Evolutionary conservation across 2,888 invertebrate genomes (phyloP).

Genomic region (Carpatolechia fugitivella): DNA sequence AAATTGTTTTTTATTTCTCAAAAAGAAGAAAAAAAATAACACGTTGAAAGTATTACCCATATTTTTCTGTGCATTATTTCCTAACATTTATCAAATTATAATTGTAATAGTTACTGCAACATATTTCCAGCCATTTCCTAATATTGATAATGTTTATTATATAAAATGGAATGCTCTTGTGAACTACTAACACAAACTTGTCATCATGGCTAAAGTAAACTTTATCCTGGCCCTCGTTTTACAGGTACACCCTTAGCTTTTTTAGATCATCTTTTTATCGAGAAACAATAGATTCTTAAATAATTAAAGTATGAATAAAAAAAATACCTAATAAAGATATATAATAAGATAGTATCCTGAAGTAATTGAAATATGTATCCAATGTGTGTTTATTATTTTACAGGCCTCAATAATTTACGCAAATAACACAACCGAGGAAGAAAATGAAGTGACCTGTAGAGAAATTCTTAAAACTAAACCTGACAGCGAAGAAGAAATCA

Average conservation of each 20-base stretch:
- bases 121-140: conserved; percentile 43
- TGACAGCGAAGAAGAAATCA: conserved; percentile 29
- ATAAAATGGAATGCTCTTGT: conserved; percentile 41
- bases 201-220: conserved; percentile 56
- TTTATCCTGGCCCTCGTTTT: conserved; percentile 53
- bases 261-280: no score
- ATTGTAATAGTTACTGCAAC: conserved; percentile 30
- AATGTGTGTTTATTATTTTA: conserved; percentile 25
- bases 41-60: no score
- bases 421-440: conserved; percentile 28
- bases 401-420: conserved; percentile 49
- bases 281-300: no score
- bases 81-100: conserved; percentile 19
- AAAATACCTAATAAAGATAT: no score
- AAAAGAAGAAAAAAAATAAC: no score
- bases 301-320: no score
- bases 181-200: conserved; percentile 15
- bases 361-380: no score
- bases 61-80: not conserved
- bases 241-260: no score
- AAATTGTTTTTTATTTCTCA: no score
- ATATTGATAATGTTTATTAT: conserved; percentile 50
- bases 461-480: conserved; percentile 30
- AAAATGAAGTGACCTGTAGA: conserved; percentile 29
- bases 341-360: no score